Base-by-base conservation (phyloP, 2,888 invertebrate species). In the Tipula helvola region DNA sequence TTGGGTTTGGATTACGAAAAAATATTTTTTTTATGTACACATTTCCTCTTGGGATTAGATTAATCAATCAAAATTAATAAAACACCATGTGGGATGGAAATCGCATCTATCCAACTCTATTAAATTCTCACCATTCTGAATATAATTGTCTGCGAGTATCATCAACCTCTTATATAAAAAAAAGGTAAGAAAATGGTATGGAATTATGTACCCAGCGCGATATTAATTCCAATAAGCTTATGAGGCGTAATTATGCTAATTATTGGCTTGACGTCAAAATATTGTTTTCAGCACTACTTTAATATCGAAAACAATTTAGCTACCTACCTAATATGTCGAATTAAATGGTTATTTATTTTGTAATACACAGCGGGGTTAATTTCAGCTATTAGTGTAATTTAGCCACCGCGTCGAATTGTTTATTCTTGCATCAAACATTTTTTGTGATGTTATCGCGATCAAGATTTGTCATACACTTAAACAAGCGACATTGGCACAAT, bases 21-120 rank as follows among this genome's bases (percentile, higher is more conserved):
- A 44, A 1, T 39, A 39, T 39, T 57, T 57, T 52, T 5, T 57
- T 7, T 52, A 52, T n/a, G 8, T 3, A 18, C 16, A 57, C 28
- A 71, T 71, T 71, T 28, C 10, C 71, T 71, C 18, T 71, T 12
- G 28, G 71, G 28, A 71, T 28, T 28, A 10, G 71, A 28, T 71
- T 71, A 71, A 71, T 71, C 71, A 71, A 71, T 71, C 71, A 71
- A 71, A 71, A 71, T 71, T 71, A 71, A 71, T 71, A 71, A 71
- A 28, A 71, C 28, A 71, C 71, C 71, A 71, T 71, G 28, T 71
- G 71, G 71, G 28, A 71, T 71, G 28, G 28, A 18, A 52, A 4
- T 16, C 52, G 8, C 71, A 71, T 71, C 13, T 12, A 71, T 28
- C 71, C 12, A 71, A 52, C 52, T 71, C 28, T n/a, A 13, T 8